Conservation (phyloP, 30 jellyfish, hydroid and myxozoan genomes). For the Clytia hemisphaerica region DNA sequence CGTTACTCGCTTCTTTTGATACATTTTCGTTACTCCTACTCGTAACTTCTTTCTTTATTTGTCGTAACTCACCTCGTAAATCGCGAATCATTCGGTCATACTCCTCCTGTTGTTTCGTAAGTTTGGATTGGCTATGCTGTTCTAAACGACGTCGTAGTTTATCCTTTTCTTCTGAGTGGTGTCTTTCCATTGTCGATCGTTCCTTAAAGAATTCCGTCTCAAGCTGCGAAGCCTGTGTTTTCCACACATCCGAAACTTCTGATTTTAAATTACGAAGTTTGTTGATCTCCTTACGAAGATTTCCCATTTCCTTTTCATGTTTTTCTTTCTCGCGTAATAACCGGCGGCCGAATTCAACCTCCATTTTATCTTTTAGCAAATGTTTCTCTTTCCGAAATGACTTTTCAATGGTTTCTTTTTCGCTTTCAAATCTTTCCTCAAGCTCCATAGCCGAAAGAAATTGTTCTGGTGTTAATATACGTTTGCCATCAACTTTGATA, state of each 20-base stretch:
- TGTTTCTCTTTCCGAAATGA: conserved; percentile 67
- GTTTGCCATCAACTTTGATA: conserved; percentile 42
- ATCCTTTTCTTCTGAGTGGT: conserved; percentile 30
- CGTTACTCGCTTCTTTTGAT: too few relatives aligned
- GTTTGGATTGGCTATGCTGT: conserved; percentile 15
- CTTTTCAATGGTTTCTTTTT: conserved; percentile 70
- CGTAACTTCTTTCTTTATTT: conserved; percentile 26
- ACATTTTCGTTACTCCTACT: conserved; percentile 27
- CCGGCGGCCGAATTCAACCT: conserved; percentile 45
- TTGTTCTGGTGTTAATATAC: conserved; percentile 67
- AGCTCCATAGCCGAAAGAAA: conserved; percentile 48
- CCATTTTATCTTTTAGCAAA: conserved; percentile 49
- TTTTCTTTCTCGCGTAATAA: conserved; percentile 40
- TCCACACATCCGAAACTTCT: conserved; percentile 34
- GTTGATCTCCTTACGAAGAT: conserved; percentile 36
- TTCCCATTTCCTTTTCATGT: conserved; percentile 48
- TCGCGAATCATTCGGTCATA: conserved; percentile 50
- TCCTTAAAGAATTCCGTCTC: conserved; percentile 42
- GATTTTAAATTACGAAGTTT: conserved; percentile 25
- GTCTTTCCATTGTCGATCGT: conserved; percentile 40
- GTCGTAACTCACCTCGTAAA: conserved; percentile 32
- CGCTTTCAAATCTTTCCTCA: conserved; percentile 67
- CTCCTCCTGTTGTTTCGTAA: conserved; percentile 40
- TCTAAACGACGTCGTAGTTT: conserved; percentile 38
- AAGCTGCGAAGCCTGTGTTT: conserved; percentile 26